These are phyloP conservation scores for Danaus plexippus DNA, from an alignment of 1,140 invertebrate genomes.

Conservation along the genomic window DNA sequence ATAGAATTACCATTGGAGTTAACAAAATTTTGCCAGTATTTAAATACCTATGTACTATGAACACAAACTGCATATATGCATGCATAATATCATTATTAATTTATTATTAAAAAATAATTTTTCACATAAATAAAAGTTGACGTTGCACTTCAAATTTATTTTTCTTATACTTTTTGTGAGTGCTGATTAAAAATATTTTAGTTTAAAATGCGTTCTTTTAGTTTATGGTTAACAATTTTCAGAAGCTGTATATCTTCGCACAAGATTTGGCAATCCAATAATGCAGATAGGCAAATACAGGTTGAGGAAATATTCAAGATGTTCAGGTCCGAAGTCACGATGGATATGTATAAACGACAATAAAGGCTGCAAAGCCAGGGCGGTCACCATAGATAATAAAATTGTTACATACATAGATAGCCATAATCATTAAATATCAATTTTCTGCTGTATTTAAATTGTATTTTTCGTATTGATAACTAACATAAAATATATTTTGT, in stretches of 20 bases:
- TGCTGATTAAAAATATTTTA: too few species aligned
- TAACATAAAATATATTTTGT: too few species aligned
- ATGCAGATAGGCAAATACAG: conserved; percentile 29
- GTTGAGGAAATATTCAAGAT: conserved; percentile 23
- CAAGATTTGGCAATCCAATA: conserved; percentile 30
- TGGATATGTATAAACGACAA: conserved; percentile 30
- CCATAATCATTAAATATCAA: conserved; percentile 22
- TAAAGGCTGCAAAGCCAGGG: conserved; percentile 26
- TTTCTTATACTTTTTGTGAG: too few species aligned
- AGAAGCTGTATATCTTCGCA: conserved; percentile 21
- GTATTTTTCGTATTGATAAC: not conserved
- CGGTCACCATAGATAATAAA: conserved; percentile 24
- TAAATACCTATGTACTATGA: too few species aligned
- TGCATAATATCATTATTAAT: too few species aligned
- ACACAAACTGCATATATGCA: too few species aligned
- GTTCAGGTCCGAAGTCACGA: conserved; percentile 14
- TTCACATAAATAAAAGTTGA: too few species aligned
- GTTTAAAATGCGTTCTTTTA: too few species aligned
- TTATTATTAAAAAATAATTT: too few species aligned
- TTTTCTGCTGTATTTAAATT: conserved; percentile 3
- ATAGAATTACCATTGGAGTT: too few species aligned
- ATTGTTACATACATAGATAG: conserved; percentile 21
- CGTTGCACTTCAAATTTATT: too few species aligned
- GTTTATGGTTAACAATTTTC: conserved; percentile 4
- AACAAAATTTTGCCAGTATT: too few species aligned